Evolutionary conservation across 2,113 vertebrate genomes (phyloP).

Genomic region (Eptesicus fuscus): DNA sequence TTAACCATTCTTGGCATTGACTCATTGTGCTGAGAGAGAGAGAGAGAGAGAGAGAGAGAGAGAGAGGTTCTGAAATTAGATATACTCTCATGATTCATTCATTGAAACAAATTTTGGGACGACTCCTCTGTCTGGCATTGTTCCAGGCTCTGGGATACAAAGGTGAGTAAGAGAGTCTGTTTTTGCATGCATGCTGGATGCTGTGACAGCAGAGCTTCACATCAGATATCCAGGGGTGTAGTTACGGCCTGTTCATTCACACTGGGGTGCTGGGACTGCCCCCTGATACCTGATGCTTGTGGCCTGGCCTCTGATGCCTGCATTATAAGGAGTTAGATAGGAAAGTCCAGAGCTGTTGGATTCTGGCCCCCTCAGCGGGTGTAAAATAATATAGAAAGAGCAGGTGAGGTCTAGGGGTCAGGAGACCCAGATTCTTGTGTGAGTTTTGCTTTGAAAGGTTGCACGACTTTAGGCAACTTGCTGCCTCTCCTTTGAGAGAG

Average conservation of each 20-base stretch:
- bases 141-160: not conserved
- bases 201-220: not conserved
- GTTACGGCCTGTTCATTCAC: fast-evolving
- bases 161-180: not conserved
- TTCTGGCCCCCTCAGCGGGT: too few relatives aligned
- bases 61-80: constrained; percentile 5
- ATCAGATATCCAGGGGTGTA: not conserved
- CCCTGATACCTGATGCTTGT: not conserved
- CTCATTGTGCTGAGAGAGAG: not conserved
- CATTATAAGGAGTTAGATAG: not conserved
- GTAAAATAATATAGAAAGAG: not conserved
- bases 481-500: not conserved
- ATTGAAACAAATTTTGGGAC: not conserved
- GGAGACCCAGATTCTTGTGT: not conserved
- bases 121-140: not conserved
- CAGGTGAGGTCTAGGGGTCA: not conserved
- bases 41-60: not conserved
- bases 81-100: constrained; percentile 14
- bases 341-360: not conserved
- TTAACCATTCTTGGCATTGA: constrained; percentile 21
- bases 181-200: not conserved
- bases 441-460: not conserved
- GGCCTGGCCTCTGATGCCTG: not conserved
- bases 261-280: not conserved
- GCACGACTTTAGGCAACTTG: not conserved